Evolutionary conservation across 2,797 vertebrate genomes (phyloP), one percentile per base, ranked within the genome.

Genomic region (Alcedo atthis): DNA sequence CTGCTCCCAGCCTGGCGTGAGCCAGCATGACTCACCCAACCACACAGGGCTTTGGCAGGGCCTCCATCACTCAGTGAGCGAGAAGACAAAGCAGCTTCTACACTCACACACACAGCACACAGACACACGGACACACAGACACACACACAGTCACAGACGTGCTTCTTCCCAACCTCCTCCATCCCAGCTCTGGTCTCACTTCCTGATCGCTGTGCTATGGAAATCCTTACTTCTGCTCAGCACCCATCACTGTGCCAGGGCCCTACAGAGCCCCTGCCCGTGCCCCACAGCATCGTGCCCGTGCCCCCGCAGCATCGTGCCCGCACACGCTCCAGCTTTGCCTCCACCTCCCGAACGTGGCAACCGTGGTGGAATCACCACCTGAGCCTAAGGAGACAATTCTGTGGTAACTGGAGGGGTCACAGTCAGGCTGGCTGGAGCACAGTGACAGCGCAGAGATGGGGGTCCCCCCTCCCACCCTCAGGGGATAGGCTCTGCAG

Each of bases 361-460:
- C 79, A 49, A 16, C 48, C 12, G 5, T 33, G 46, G 63, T 0
- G 6, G 71, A 85, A 45, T 19, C 24, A 28, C 2, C 30, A 67
- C 20, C 54, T 0, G 0, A 86, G 55, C 51, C 83, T 25, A 8
- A 69, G 32, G 84, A 64, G 78, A 58, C 30, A 66, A 73, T 20
- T 42, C 26, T 0, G 0, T 0, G 0, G 32, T 32, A 63, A 63
- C 19, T 1, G 0, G 48, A 49, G 37, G 46, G 68, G 71, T 58
- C 68, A 18, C 19, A 58, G 77, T 33, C 4, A 9, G 22, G 20
- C 18, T 21, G 66, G 54, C 61, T 49, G 63, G 20, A 62, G 69
- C 0, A 0, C 0, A 2, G 59, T 11, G 63, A 61, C 2, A 10
- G 33, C 1, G 0, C 1, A 0, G 58, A 61, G 42, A 25, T 74